A percentile compares a stretch with the other conserved stretches of the same genome.
phyloP scores from a whole-genome alignment of 2,888 invertebrate species.

The Lomographa bimaculata region DNA sequence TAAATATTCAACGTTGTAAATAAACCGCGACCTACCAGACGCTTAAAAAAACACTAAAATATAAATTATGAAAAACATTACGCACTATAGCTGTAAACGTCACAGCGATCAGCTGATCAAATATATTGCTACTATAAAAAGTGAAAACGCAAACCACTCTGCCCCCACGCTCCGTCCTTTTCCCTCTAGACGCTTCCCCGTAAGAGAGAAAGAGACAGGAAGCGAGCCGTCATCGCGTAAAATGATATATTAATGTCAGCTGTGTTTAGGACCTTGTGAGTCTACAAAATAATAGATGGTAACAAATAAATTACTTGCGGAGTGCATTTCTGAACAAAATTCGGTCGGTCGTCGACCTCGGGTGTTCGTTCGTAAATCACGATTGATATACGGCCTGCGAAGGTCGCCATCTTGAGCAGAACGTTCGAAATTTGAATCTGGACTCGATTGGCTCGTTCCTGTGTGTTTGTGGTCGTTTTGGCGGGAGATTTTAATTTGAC shows the following conservation, averaged over 20 bases:
- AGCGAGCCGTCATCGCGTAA: slow-evolving; percentile 70
- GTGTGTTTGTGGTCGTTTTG: slow-evolving; percentile 30
- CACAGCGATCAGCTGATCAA: slow-evolving; percentile 83
- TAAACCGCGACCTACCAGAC: slow-evolving; percentile 77
- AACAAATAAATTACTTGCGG: slow-evolving; percentile 80
- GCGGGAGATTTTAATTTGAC: slow-evolving; percentile 26
- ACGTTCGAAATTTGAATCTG: slow-evolving; percentile 78
- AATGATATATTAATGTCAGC: slow-evolving; percentile 84
- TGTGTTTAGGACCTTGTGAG: slow-evolving; percentile 83
- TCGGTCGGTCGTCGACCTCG: slow-evolving; percentile 81
- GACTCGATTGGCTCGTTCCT: slow-evolving; percentile 62
- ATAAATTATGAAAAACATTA: slow-evolving; percentile 82
- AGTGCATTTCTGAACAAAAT: slow-evolving; percentile 82
- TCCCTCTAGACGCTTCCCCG: slow-evolving; percentile 36
- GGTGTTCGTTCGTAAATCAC: slow-evolving; percentile 74
- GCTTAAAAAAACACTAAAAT: slow-evolving; percentile 69
- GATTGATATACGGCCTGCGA: slow-evolving; percentile 78
- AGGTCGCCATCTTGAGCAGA: slow-evolving; percentile 80
- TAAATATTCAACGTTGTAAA: slow-evolving; percentile 73
- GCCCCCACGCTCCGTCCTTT: slow-evolving; percentile 57
- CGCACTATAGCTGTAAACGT: slow-evolving; percentile 77
- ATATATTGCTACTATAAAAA: slow-evolving; percentile 84
- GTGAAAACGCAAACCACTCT: slow-evolving; percentile 80
- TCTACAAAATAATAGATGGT: slow-evolving; percentile 84
- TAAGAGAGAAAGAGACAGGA: slow-evolving; percentile 49